phyloP scores from a whole-genome alignment of 2,113 vertebrate genomes.

The Fregetta grallaria region DNA sequence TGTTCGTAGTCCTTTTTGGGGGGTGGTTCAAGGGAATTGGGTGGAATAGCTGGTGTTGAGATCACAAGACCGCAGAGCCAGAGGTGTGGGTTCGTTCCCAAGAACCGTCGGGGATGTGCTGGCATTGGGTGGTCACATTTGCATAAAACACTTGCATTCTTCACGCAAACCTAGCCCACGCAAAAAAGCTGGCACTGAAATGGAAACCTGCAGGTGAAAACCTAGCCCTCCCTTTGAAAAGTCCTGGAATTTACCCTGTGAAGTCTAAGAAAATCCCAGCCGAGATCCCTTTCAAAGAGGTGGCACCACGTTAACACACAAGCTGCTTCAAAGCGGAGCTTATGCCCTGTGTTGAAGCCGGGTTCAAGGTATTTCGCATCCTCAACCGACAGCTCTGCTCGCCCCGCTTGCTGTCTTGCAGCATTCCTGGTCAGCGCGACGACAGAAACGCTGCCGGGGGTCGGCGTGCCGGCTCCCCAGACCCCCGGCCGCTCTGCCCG shows the following conservation, averaged over 20 bases:
- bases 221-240: background rate
- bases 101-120: background rate
- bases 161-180: background rate
- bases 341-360: accelerated
- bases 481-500: background rate
- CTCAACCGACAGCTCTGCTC: background rate
- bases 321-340: background rate
- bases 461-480: background rate
- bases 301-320: background rate
- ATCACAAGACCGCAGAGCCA: background rate
- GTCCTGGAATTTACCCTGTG: background rate
- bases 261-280: background rate
- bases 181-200: background rate
- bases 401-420: background rate
- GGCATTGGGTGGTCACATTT: background rate
- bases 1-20: accelerated
- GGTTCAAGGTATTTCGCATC: background rate
- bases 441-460: background rate
- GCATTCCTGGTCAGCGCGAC: accelerated
- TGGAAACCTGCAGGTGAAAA: conserved; percentile 11
- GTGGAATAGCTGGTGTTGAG: background rate
- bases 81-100: background rate
- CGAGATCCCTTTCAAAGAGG: background rate
- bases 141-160: background rate
- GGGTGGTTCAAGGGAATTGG: background rate